These are phyloP conservation scores for Cybosia mesomella DNA, from an alignment of 2,888 invertebrate species.

Conservation along the genomic window DNA sequence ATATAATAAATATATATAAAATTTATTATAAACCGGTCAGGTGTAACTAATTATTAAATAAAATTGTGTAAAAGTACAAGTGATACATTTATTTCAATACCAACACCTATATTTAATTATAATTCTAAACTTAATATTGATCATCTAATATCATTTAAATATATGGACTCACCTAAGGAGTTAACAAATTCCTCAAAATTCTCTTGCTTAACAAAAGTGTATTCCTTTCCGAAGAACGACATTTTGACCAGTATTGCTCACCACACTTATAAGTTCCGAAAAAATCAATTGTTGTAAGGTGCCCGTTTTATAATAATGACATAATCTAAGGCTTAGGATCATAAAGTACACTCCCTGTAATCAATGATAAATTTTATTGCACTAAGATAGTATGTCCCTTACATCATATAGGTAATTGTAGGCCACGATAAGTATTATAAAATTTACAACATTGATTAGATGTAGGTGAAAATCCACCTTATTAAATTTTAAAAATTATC, in stretches of 20 bases:
- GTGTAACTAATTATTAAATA: too few relatives aligned
- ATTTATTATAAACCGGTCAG: too few relatives aligned
- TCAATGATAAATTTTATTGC: not conserved
- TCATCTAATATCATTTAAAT: not conserved
- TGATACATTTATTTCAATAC: too few relatives aligned
- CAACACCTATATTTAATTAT: too few relatives aligned
- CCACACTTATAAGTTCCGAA: not conserved
- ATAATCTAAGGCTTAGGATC: not conserved
- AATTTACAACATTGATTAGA: constrained; percentile 3
- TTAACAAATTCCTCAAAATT: constrained; percentile 61
- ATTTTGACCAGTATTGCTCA: constrained; percentile 40
- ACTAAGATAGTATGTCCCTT: not conserved
- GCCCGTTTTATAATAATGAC: not conserved
- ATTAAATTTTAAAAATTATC: not conserved
- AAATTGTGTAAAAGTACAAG: too few relatives aligned
- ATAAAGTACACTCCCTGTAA: constrained; percentile 3
- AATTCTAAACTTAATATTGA: not conserved
- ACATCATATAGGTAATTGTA: not conserved
- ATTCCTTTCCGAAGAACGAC: constrained; percentile 58
- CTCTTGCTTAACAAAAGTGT: constrained; percentile 58
- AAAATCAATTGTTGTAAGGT: not conserved
- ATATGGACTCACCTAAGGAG: constrained; percentile 50
- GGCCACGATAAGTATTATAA: not conserved
- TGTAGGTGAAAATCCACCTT: not conserved
- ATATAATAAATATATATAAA: too few relatives aligned